These are phyloP conservation scores for Drosophila cyrtoloma DNA, from an alignment of 2,888 invertebrate species.

Conservation along the genomic window DNA sequence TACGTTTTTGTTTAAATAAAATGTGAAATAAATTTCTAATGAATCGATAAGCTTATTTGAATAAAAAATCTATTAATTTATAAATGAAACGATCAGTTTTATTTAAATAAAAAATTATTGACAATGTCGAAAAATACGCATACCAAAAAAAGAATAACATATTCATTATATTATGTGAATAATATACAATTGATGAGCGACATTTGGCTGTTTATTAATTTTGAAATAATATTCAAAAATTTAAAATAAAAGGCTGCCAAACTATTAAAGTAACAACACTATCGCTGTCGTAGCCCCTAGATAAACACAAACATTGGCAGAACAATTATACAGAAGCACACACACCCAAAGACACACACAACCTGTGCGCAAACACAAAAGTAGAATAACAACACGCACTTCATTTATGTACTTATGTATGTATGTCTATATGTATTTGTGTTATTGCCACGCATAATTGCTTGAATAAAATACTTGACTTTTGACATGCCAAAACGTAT, in stretches of 20 bases:
- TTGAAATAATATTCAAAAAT: background rate
- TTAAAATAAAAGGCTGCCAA: background rate
- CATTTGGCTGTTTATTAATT: background rate
- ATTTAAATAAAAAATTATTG: background rate
- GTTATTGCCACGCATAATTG: constrained; percentile 60
- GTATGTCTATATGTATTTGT: constrained; percentile 9
- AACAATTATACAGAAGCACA: constrained; percentile 26
- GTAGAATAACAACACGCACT: constrained; percentile 2
- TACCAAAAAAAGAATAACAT: background rate
- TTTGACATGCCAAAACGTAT: constrained; percentile 22
- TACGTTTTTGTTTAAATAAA: background rate
- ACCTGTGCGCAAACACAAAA: constrained; percentile 7
- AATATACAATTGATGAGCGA: background rate
- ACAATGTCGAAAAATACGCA: background rate
- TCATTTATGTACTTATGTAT: background rate
- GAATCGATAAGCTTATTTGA: background rate
- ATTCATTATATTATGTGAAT: background rate
- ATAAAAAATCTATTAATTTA: background rate
- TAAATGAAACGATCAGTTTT: background rate
- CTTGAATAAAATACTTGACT: constrained; percentile 53
- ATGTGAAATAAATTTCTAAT: background rate
- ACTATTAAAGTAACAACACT: constrained; percentile 11
- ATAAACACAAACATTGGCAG: constrained; percentile 33
- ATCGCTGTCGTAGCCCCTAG: constrained; percentile 12
- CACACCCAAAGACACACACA: background rate